A percentile compares a stretch with the other conserved stretches of the same genome.
These are phyloP conservation scores for Siniperca undulata DNA, from an alignment of 2,797 vertebrate genomes.

Conservation along the genomic window DNA sequence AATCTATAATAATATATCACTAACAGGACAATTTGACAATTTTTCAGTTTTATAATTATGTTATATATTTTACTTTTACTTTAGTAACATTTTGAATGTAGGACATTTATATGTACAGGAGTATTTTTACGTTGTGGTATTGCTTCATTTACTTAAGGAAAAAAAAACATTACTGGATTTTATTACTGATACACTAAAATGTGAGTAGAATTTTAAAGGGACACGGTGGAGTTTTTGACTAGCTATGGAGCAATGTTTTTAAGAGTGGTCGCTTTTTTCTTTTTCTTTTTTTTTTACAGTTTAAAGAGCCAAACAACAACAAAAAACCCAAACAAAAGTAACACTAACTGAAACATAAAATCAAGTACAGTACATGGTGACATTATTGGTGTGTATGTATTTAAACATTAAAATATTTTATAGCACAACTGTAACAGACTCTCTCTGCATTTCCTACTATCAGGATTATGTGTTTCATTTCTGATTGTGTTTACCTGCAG, in stretches of 20 bases:
- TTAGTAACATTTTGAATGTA: neutral
- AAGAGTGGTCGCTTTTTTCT: too few relatives aligned
- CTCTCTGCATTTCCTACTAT: neutral
- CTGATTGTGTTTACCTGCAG: neutral
- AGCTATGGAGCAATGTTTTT: neutral
- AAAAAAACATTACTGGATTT: neutral
- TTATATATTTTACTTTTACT: neutral
- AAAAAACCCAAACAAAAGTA: neutral
- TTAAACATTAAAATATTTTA: neutral
- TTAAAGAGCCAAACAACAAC: neutral
- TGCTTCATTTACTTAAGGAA: too few relatives aligned
- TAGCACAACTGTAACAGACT: neutral
- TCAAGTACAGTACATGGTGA: neutral
- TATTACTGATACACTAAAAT: neutral
- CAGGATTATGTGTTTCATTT: slow-evolving; percentile 1
- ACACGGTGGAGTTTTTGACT: too few relatives aligned
- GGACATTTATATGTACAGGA: too few relatives aligned
- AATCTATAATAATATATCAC: neutral
- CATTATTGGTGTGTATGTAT: neutral
- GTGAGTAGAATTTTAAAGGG: neutral
- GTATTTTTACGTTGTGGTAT: too few relatives aligned
- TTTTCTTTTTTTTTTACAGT: neutral
- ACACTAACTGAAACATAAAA: neutral
- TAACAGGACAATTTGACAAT: neutral
- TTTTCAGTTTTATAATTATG: neutral